Evolutionary conservation across 2,888 invertebrate species (phyloP), one percentile per base, ranked within the genome.

Genomic region (Melipona bicolor): DNA sequence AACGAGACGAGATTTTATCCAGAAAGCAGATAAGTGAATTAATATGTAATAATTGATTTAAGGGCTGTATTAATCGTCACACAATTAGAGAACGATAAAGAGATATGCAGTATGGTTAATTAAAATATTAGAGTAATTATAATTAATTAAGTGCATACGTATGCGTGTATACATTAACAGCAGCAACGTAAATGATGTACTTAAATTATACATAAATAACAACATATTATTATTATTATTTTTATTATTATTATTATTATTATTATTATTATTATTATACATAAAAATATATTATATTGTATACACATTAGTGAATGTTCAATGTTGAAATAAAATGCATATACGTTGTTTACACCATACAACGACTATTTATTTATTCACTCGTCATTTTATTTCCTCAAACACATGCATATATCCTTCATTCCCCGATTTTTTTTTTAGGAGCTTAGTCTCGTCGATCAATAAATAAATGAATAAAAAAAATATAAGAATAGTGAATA

Each of bases 261-360:
- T 43, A 79, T 59, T 36, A 79, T 69, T 76, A 81, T 77, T 80
- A 83, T 84, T 76, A 81, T 77, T 80, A 77, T 83, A 84, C 73
- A 65, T 65, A 65, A 15, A 65, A 36, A 65, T 83, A 81, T 84
- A 84, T 85, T 78, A 82, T 84, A 84, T 84, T 82, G 77, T 85
- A 80, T 84, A 88, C 81, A 86, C 85, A 89, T 86, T 92, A 93
- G 93, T 93, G 91, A 93, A 92, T 93, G 93, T 93, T 93, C 91
- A 93, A 93, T 93, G 92, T 93, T 93, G 92, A 92, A 92, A 92
- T 92, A 91, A 91, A 92, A 92, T 91, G 89, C 92, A 92, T 92
- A 92, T 92, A 93, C 91, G 92, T 93, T 93, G 92, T 93, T 93
- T 93, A 92, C 93, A 93, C 91, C 90, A 87, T n/a, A 79, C 3